Conservation (phyloP, 2,888 invertebrate genomes). For the Drosophila diplacantha region DNA sequence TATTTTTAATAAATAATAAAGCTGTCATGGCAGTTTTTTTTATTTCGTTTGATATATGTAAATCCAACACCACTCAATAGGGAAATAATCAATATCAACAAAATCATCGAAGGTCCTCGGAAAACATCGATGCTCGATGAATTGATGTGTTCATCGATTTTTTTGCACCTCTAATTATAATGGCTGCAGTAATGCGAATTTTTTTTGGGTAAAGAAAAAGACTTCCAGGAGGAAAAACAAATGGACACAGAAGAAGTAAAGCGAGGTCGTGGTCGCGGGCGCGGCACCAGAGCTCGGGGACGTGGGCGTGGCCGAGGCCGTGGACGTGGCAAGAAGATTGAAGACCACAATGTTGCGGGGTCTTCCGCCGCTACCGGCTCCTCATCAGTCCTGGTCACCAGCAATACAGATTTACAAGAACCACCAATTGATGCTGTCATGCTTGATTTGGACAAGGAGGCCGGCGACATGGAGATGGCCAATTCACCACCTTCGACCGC, state of each 20-base stretch:
- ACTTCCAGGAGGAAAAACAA: not conserved
- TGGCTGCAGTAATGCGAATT: no score
- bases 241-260: constrained; percentile 72
- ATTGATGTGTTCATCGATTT: no score
- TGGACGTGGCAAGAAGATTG: constrained; percentile 85
- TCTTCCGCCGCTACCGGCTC: constrained; percentile 21
- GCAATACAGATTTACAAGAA: constrained; percentile 41
- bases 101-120: no score
- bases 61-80: no score
- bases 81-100: no score
- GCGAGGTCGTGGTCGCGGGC: constrained; percentile 75
- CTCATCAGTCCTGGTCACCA: constrained; percentile 16
- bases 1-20: no score
- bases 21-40: no score
- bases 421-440: constrained; percentile 60
- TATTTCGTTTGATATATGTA: no score
- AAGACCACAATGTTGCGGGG: constrained; percentile 67
- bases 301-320: constrained; percentile 88
- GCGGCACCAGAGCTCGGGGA: constrained; percentile 82
- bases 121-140: no score
- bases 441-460: constrained; percentile 69
- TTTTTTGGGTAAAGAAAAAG: no score
- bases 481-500: constrained; percentile 5
- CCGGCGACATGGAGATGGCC: constrained; percentile 58
- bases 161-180: no score